Evolutionary conservation across 2,113 vertebrate species (phyloP).

Genomic region (Bujurquina vittata): DNA sequence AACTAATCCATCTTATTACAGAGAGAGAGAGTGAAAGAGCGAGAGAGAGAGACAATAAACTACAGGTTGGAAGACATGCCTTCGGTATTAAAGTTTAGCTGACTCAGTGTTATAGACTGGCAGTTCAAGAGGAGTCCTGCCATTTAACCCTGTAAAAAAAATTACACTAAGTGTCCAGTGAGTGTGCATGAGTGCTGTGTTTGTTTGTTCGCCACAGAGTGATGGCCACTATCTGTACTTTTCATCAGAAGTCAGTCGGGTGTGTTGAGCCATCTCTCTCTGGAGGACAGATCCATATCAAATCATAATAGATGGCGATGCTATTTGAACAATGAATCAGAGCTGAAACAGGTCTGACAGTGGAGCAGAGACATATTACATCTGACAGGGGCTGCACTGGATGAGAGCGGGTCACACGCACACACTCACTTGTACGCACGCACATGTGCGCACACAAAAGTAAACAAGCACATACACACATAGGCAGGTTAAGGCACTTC

Average conservation of each 20-base stretch:
- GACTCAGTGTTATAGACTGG: conserved; percentile 64
- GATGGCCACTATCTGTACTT: conserved; percentile 66
- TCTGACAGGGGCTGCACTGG: conserved; percentile 57
- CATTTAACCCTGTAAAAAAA: conserved; percentile 46
- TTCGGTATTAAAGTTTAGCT: conserved; percentile 59
- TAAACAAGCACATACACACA: conserved; percentile 3
- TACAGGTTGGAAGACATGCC: conserved; percentile 46
- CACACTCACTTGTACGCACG: neutral
- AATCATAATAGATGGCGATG: conserved; percentile 69
- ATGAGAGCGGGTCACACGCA: conserved; percentile 43
- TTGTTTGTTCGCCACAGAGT: conserved; percentile 62
- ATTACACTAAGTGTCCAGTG: conserved; percentile 15
- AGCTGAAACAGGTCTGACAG: conserved; percentile 55
- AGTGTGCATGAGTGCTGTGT: conserved; percentile 18
- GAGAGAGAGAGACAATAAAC: conserved; percentile 25
- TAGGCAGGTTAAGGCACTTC: neutral
- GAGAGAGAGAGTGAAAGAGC: neutral
- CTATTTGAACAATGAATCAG: conserved; percentile 75
- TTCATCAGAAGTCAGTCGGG: conserved; percentile 73
- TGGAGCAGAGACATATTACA: conserved; percentile 61
- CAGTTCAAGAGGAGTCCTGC: conserved; percentile 41
- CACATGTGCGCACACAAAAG: neutral
- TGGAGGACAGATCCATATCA: conserved; percentile 68
- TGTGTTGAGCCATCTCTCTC: conserved; percentile 66
- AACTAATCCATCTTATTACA: conserved; percentile 66